Conservation (phyloP, 2,888 invertebrate genomes). For the Xestia ashworthii region DNA sequence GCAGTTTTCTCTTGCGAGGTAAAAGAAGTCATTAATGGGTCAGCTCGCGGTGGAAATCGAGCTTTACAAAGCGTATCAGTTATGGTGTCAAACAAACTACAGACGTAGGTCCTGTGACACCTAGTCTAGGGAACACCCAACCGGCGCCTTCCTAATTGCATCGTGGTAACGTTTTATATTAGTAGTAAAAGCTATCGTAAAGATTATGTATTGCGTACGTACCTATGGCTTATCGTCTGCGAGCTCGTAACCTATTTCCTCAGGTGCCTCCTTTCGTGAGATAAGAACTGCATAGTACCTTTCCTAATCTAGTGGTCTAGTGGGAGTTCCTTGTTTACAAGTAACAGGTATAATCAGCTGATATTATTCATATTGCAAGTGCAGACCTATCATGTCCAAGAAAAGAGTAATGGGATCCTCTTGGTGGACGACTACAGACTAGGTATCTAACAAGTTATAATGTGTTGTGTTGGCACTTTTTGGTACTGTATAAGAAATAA, state of each 20-base stretch:
- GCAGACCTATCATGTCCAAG: neutral
- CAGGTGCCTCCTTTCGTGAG: slow-evolving; percentile 35
- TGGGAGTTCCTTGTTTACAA: neutral
- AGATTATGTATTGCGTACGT: slow-evolving; percentile 33
- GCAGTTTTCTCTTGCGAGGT: too few relatives aligned
- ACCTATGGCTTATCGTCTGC: slow-evolving; percentile 49
- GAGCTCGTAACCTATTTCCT: slow-evolving; percentile 48
- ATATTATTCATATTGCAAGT: neutral
- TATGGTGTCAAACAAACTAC: slow-evolving; percentile 3
- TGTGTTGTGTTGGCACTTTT: neutral
- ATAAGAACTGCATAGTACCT: slow-evolving; percentile 23
- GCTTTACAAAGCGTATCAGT: neutral
- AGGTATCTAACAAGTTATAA: neutral
- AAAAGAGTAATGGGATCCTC: neutral
- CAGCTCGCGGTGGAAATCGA: too few relatives aligned
- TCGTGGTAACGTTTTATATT: slow-evolving; percentile 20
- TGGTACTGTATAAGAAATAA: neutral
- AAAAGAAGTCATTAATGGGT: too few relatives aligned
- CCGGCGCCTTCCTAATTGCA: slow-evolving; percentile 45
- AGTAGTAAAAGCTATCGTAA: slow-evolving; percentile 45
- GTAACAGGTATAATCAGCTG: neutral
- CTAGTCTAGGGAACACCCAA: slow-evolving; percentile 16
- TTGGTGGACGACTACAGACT: neutral
- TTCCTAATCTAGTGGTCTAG: neutral
- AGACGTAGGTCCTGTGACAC: neutral